Conservation (phyloP, 2,797 vertebrate species). For the Artibeus jamaicensis region DNA sequence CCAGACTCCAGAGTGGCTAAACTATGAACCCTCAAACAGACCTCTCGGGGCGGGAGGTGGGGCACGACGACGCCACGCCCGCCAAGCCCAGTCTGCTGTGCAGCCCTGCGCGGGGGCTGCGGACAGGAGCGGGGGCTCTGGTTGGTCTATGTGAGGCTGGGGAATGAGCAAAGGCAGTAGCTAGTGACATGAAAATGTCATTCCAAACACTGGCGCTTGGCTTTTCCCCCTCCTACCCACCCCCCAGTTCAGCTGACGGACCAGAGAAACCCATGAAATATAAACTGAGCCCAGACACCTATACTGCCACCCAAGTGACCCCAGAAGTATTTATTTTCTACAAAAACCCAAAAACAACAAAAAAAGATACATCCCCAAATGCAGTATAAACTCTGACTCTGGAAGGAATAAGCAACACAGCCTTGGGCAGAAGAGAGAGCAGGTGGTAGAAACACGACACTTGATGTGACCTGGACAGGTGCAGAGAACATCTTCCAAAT, state of each 20-base stretch:
- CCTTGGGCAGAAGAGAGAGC: constrained; percentile 50
- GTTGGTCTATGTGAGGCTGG: not conserved
- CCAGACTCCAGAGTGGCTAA: not conserved
- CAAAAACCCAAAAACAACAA: constrained; percentile 28
- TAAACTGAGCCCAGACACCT: constrained; percentile 41
- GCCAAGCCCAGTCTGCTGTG: not conserved
- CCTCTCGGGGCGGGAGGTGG: not conserved
- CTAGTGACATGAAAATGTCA: not conserved
- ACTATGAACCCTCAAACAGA: not conserved
- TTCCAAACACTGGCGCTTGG: not conserved
- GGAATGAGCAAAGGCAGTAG: not conserved
- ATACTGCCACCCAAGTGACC: constrained; percentile 32
- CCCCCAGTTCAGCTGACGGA: not conserved
- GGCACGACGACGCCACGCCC: rapidly evolving
- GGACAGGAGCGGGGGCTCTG: not conserved
- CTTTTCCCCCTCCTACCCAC: not conserved
- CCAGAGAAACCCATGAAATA: constrained; percentile 21
- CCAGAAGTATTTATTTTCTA: constrained; percentile 62
- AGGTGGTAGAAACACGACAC: constrained; percentile 65
- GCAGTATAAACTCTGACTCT: constrained; percentile 62
- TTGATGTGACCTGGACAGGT: constrained; percentile 32
- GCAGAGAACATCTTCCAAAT: constrained; percentile 69
- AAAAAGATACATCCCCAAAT: constrained; percentile 60
- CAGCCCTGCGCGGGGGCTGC: not conserved
- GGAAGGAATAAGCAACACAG: constrained; percentile 60